Evolutionary conservation across 2,888 invertebrate genomes (phyloP).

Genomic region (Onthophagus sagittarius): DNA sequence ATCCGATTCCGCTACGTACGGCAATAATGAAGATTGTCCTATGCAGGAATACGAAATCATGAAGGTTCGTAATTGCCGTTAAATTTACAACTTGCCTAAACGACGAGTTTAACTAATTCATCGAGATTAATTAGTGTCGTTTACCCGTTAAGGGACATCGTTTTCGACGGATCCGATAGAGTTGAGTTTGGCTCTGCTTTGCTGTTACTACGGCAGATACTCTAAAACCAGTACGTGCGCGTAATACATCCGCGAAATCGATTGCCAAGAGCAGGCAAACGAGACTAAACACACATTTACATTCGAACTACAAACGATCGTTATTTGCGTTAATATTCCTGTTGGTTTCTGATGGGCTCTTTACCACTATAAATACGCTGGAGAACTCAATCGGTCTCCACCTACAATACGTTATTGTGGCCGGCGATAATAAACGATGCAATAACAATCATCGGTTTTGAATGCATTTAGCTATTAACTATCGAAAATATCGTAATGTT

Average conservation of each 20-base stretch:
- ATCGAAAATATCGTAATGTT: too few relatives aligned
- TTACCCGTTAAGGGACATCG: neutral
- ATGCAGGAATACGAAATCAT: constrained; percentile 66
- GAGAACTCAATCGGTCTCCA: neutral
- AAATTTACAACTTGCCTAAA: too few relatives aligned
- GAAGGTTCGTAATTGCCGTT: constrained; percentile 47
- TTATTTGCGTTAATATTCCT: neutral
- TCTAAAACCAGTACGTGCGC: neutral
- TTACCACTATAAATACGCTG: neutral
- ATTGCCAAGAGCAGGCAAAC: neutral
- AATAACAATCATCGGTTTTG: too few relatives aligned
- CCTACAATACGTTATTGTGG: neutral
- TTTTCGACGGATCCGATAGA: neutral
- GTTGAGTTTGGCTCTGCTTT: neutral
- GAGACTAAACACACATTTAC: neutral
- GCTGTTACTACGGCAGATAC: neutral
- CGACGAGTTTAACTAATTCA: neutral
- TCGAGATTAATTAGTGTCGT: neutral
- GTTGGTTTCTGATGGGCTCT: neutral
- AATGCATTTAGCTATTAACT: too few relatives aligned
- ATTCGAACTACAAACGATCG: neutral
- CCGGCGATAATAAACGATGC: too few relatives aligned
- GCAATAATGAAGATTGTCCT: constrained; percentile 53
- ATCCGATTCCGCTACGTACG: constrained; percentile 33
- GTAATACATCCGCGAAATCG: neutral